Conservation (phyloP, 2,888 invertebrate species). For the Aphidoletes aphidimyza region DNA sequence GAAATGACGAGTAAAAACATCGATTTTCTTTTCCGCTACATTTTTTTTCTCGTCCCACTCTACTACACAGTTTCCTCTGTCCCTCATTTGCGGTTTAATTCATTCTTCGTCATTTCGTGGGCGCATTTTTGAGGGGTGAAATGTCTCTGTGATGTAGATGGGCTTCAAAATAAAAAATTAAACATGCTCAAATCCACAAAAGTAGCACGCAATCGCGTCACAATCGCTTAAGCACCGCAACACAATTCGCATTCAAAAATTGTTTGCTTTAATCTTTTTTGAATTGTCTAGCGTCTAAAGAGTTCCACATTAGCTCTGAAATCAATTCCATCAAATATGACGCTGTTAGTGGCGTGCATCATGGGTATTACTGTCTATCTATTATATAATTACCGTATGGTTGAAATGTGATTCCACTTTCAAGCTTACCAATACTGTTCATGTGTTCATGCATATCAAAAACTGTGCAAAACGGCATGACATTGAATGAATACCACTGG, state of each 20-base stretch:
- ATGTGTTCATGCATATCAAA: too few species aligned
- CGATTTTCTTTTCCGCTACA: slow-evolving; percentile 10
- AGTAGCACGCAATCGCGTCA: slow-evolving; percentile 37
- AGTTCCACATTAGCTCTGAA: slow-evolving; percentile 15
- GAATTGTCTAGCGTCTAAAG: slow-evolving; percentile 4
- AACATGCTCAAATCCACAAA: not conserved
- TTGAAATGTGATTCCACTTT: not conserved
- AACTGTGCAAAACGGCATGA: too few species aligned
- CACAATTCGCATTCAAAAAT: slow-evolving; percentile 41
- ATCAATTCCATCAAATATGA: slow-evolving; percentile 27
- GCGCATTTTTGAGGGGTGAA: not conserved
- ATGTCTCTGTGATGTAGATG: slow-evolving; percentile 19
- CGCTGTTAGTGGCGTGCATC: slow-evolving; percentile 3
- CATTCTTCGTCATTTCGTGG: not conserved
- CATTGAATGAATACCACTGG: too few species aligned
- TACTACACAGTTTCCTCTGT: not conserved
- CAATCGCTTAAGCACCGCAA: slow-evolving; percentile 43
- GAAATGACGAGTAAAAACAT: not conserved
- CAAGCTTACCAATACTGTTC: not conserved
- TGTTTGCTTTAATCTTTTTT: slow-evolving; percentile 34
- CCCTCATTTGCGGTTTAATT: not conserved
- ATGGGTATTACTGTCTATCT: not conserved
- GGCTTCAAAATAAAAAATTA: not conserved
- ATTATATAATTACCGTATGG: not conserved
- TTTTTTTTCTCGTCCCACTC: not conserved